Evolutionary conservation across 2,113 vertebrate genomes (phyloP).

Genomic region (Telmatochromis sp.): DNA sequence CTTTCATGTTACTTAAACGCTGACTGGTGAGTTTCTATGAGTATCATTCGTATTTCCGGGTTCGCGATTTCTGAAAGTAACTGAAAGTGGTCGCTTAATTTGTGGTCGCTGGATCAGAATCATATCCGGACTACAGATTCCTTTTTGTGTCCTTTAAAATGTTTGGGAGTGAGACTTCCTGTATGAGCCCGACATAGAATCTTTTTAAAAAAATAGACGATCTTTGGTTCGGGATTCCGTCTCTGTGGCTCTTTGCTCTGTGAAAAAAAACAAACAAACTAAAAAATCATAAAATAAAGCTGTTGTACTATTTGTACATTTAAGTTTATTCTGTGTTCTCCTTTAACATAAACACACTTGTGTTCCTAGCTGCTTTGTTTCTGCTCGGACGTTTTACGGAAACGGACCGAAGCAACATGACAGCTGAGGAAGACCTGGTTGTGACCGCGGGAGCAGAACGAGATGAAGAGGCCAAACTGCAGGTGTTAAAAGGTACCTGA

Average conservation of each 20-base stretch:
- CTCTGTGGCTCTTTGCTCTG: background rate
- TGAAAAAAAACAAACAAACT: background rate
- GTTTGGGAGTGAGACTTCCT: background rate
- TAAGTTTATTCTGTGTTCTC: background rate
- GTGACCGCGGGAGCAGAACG: background rate
- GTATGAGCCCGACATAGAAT: fast-evolving
- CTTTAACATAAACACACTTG: background rate
- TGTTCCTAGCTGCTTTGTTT: slow-evolving; percentile 1
- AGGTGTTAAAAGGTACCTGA: slow-evolving; percentile 41
- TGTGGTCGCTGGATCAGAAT: background rate
- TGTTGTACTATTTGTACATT: background rate
- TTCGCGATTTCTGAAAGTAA: background rate
- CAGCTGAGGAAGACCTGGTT: background rate
- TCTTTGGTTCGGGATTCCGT: background rate
- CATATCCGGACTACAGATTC: background rate
- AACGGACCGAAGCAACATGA: slow-evolving; percentile 40
- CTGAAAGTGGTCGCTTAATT: background rate
- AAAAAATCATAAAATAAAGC: background rate
- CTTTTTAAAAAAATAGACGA: background rate
- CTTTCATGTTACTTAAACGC: background rate
- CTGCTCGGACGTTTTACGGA: background rate
- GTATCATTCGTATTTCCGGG: background rate
- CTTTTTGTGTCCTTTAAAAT: background rate
- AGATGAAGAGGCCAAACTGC: slow-evolving; percentile 1
- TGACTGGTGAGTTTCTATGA: background rate